Base-by-base conservation (phyloP, 1,140 invertebrate species). In the Procambarus virginalis region DNA sequence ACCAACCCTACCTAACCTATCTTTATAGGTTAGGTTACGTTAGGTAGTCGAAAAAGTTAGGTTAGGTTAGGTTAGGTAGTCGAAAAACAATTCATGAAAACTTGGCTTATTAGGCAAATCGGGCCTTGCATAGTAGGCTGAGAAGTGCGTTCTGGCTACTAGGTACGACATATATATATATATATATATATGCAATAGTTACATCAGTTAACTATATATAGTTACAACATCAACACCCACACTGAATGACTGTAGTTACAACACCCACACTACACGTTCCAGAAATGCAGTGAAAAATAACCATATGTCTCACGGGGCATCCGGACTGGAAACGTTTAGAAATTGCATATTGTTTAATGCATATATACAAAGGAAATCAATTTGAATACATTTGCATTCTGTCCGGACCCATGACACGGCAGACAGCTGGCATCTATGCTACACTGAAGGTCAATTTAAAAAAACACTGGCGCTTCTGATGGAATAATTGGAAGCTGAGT, bases 281-380 rank as follows among this genome's bases (percentile, higher is more conserved):
- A 17, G 20, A 17, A 17, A 10, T 68, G 20, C 64, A 8, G 20
- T 5, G 17, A 68, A 17, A 68, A n/a, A 17, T 68, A 68, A 5
- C 10, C 12, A 17, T 5, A 17, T 17, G 64, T 68, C 20, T 68
- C 12, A 17, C 64, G 12, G 20, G 4, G 20, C 64, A 20, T 68
- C 64, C 64, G 12, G 14, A n/a, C 68, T 73, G 68, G 68, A n/a
- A 9, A 73, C n/a, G n/a, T 81, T 81, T 20, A 81, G 79, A 60
- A 81, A 81, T 81, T 81, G 79, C 79, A 81, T 81, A 81, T 81
- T 81, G 79, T 81, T 81, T 58, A 48, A 58, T 58, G 51, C 79
- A 51, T 51, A 58, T 46, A 60, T 81, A 81, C 79, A 81, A 81
- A 81, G 79, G 51, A 51, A 55, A 58, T 58, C 79, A 81, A 81